phyloP scores from a whole-genome alignment of 2,797 vertebrate genomes.

The Eleutherodactylus coqui region DNA sequence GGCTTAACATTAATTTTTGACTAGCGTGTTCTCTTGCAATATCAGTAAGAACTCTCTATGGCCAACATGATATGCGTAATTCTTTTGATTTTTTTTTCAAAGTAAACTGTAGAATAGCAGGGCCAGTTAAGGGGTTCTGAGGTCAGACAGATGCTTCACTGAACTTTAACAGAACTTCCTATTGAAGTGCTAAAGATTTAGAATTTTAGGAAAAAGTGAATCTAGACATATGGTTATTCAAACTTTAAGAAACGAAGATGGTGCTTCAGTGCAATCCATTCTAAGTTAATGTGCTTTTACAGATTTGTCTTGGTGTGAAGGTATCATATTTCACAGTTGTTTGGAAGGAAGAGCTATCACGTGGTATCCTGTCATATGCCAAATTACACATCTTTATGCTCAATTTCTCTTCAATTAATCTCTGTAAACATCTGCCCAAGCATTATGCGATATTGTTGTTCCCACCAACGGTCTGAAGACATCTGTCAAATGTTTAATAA shows the following conservation, averaged over 20 bases:
- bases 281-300: not conserved
- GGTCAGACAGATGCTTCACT: not conserved
- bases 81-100: not conserved
- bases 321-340: slow-evolving; percentile 3
- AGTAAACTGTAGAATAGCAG: not conserved
- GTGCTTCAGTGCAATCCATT: not conserved
- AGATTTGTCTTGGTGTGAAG: not conserved
- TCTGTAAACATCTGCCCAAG: not conserved
- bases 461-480: not conserved
- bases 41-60: not conserved
- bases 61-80: not conserved
- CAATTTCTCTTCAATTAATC: slow-evolving; percentile 9
- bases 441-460: not conserved
- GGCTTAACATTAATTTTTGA: too few relatives aligned
- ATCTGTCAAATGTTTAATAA: slow-evolving; percentile 1
- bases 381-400: slow-evolving; percentile 2
- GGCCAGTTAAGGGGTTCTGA: not conserved
- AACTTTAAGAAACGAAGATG: not conserved
- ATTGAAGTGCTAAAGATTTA: too few relatives aligned
- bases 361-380: not conserved
- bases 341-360: not conserved
- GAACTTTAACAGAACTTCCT: not conserved
- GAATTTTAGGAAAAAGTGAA: not conserved
- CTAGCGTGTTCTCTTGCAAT: not conserved
- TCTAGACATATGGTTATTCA: not conserved